phyloP scores from a whole-genome alignment of 2,888 invertebrate species.

The Diarsia mendica region DNA sequence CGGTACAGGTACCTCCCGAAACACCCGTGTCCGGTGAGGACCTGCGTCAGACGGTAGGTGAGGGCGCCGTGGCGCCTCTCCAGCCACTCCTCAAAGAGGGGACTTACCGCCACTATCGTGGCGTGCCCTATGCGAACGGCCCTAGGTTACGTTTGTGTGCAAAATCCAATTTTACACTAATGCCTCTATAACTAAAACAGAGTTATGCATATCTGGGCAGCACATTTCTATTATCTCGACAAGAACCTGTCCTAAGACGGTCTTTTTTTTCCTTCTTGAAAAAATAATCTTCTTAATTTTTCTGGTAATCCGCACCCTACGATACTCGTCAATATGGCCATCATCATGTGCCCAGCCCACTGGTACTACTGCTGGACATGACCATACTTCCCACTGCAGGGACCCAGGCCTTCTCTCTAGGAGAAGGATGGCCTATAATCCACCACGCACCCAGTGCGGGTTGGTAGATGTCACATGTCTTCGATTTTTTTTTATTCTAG shows the following conservation, averaged over 20 bases:
- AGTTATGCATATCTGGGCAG: background rate
- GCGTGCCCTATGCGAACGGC: background rate
- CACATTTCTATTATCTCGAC: background rate
- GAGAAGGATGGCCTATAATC: no score
- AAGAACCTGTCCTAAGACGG: background rate
- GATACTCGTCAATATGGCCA: background rate
- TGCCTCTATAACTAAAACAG: background rate
- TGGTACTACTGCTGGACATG: background rate
- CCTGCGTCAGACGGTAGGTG: no score
- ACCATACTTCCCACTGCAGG: background rate
- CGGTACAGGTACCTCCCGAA: no score
- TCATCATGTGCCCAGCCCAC: background rate
- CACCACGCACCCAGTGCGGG: no score
- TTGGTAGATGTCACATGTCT: no score
- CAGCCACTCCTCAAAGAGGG: no score
- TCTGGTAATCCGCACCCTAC: background rate
- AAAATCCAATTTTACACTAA: background rate
- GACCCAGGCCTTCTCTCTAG: no score
- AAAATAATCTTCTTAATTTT: background rate
- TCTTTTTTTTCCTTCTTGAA: background rate
- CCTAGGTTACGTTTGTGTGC: background rate
- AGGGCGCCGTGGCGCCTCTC: no score
- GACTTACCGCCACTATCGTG: no score
- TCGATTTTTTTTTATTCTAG: no score
- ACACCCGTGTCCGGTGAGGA: no score